Percentiles rank a stretch among this genome's conserved stretches.
Evolutionary conservation across 2,888 invertebrate genomes (phyloP).

Genomic region (Euproctis similis): DNA sequence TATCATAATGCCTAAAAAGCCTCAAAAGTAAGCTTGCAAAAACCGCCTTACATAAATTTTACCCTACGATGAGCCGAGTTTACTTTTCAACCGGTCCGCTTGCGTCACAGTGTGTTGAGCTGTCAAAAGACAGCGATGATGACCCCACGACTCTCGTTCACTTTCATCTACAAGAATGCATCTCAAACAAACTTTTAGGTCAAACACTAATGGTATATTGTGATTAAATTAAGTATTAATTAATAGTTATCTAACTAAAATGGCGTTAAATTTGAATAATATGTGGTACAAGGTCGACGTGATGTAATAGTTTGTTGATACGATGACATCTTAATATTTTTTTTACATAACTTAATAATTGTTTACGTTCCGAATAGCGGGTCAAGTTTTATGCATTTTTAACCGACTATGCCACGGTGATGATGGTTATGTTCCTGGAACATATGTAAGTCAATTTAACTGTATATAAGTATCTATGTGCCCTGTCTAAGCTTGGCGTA

Average conservation of each 20-base stretch:
- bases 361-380: conserved; percentile 23
- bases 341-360: conserved; percentile 29
- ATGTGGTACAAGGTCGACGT: conserved; percentile 42
- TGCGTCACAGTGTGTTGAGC: conserved; percentile 56
- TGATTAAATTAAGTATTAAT: conserved; percentile 14
- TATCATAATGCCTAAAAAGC: too few relatives aligned
- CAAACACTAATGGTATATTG: conserved; percentile 28
- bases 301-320: conserved; percentile 29
- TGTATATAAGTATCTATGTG: too few relatives aligned
- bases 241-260: conserved; percentile 20
- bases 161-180: conserved; percentile 39
- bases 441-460: too few relatives aligned
- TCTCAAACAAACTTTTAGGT: conserved; percentile 40
- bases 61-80: conserved; percentile 23
- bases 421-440: too few relatives aligned
- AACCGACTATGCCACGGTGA: too few relatives aligned
- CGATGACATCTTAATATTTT: conserved; percentile 30
- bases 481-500: too few relatives aligned
- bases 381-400: conserved; percentile 31
- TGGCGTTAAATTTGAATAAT: conserved; percentile 15
- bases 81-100: conserved; percentile 37
- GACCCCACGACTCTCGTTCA: conserved; percentile 54
- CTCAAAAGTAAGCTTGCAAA: conserved; percentile 27
- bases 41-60: conserved; percentile 29
- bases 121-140: conserved; percentile 34